These are phyloP conservation scores for Protaetia brevitarsis DNA, from an alignment of 1,140 invertebrate species.

Conservation along the genomic window DNA sequence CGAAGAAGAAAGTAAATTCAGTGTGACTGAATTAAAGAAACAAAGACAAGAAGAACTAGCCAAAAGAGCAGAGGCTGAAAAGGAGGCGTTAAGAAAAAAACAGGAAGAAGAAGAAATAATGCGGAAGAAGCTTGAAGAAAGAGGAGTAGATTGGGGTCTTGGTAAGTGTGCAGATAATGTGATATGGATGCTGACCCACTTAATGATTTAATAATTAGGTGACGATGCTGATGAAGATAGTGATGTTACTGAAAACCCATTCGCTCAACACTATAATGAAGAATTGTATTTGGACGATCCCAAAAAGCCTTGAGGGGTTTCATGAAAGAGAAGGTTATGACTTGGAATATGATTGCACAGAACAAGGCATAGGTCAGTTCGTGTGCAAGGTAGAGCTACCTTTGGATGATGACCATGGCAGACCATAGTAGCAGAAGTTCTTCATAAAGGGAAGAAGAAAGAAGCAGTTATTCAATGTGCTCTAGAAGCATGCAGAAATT, in stretches of 20 bases:
- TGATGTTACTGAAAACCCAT: slow-evolving; percentile 79
- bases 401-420: slow-evolving; percentile 72
- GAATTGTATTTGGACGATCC: slow-evolving; percentile 91
- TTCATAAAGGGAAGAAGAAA: slow-evolving; percentile 85
- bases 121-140: slow-evolving; percentile 58
- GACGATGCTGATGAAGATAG: slow-evolving; percentile 87
- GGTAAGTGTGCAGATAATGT: slow-evolving; percentile 49
- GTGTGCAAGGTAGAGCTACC: slow-evolving; percentile 67
- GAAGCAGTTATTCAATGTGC: slow-evolving; percentile 92
- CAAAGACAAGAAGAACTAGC: slow-evolving; percentile 58
- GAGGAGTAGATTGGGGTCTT: slow-evolving; percentile 90
- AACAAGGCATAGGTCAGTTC: slow-evolving; percentile 78
- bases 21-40: slow-evolving; percentile 76
- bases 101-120: slow-evolving; percentile 53
- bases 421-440: slow-evolving; percentile 77
- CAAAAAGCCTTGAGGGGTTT: slow-evolving; percentile 89
- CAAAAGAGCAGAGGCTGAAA: slow-evolving; percentile 52
- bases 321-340: slow-evolving; percentile 90
- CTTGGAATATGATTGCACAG: slow-evolving; percentile 79
- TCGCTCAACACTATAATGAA: slow-evolving; percentile 75
- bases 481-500: slow-evolving; percentile 88
- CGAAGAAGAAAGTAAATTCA: slow-evolving; percentile 80
- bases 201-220: slow-evolving; percentile 51
- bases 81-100: slow-evolving; percentile 50
- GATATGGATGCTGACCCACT: not conserved